phyloP scores from a whole-genome alignment of 2,113 vertebrate genomes.

The Chamaetylas fuelleborni region DNA sequence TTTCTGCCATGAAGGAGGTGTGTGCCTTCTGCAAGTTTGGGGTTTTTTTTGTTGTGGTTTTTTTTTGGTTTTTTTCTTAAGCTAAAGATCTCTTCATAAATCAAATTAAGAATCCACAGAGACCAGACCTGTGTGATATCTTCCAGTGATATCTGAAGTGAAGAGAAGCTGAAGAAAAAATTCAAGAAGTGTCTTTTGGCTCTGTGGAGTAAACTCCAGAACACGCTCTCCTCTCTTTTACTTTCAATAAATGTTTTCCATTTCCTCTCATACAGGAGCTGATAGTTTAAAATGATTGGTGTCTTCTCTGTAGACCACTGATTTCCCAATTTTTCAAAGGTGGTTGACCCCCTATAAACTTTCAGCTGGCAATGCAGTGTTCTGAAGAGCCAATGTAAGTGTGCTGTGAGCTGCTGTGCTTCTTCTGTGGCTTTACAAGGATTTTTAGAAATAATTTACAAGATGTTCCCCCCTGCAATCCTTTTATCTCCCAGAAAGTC shows the following conservation, averaged over 20 bases:
- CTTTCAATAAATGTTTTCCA: background rate
- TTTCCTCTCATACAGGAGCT: background rate
- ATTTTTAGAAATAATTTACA: background rate
- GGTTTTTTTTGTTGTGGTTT: too few relatives aligned
- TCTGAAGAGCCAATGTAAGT: background rate
- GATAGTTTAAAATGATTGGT: background rate
- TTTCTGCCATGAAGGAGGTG: background rate
- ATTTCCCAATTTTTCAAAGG: background rate
- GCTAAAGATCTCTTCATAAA: background rate
- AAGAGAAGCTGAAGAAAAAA: background rate
- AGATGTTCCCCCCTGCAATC: background rate
- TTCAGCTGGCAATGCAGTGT: background rate
- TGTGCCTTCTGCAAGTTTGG: background rate
- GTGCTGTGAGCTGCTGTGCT: background rate
- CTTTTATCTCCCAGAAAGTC: background rate
- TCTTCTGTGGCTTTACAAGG: background rate
- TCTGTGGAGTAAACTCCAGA: background rate
- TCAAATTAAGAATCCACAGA: background rate
- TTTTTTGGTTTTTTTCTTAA: background rate
- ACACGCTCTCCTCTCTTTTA: background rate
- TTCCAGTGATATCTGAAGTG: background rate
- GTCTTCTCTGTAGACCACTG: background rate
- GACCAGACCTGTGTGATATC: background rate
- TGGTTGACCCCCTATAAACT: accelerated
- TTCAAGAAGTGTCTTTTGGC: background rate